phyloP scores from a whole-genome alignment of 1,140 invertebrate species.

The Caerostris darwini region DNA sequence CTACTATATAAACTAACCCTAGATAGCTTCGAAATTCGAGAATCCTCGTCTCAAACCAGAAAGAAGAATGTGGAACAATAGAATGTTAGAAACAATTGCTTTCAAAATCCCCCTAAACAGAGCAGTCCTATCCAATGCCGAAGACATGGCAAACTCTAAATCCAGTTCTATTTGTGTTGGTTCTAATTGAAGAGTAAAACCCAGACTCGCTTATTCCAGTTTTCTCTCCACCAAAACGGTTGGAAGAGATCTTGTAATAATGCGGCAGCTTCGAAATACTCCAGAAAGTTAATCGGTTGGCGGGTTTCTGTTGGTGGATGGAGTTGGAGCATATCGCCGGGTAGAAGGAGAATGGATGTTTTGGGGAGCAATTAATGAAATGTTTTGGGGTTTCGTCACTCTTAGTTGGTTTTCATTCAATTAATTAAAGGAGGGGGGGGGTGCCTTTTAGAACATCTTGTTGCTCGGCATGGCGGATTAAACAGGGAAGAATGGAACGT shows the following conservation, averaged over 20 bases:
- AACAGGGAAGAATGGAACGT: not conserved
- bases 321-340: not conserved
- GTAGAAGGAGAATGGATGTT: not conserved
- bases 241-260: not conserved
- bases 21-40: no score
- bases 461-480: not conserved
- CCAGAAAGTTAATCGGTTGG: not conserved
- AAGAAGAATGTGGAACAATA: not conserved
- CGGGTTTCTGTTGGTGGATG: not conserved
- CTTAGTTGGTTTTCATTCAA: not conserved
- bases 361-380: constrained; percentile 29
- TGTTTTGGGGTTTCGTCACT: no score
- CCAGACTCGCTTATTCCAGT: not conserved
- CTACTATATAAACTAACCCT: no score
- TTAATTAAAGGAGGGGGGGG: not conserved
- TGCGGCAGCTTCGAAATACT: not conserved
- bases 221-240: not conserved
- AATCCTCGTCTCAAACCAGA: no score
- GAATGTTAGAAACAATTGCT: not conserved
- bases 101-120: not conserved
- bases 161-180: constrained; percentile 7
- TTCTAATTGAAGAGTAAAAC: constrained; percentile 26
- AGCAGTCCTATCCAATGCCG: not conserved
- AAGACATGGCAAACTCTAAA: not conserved
- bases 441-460: not conserved